Evolutionary conservation across 1,140 invertebrate species (phyloP), one percentile per base, ranked within the genome.

Genomic region (Antheraea mylitta): DNA sequence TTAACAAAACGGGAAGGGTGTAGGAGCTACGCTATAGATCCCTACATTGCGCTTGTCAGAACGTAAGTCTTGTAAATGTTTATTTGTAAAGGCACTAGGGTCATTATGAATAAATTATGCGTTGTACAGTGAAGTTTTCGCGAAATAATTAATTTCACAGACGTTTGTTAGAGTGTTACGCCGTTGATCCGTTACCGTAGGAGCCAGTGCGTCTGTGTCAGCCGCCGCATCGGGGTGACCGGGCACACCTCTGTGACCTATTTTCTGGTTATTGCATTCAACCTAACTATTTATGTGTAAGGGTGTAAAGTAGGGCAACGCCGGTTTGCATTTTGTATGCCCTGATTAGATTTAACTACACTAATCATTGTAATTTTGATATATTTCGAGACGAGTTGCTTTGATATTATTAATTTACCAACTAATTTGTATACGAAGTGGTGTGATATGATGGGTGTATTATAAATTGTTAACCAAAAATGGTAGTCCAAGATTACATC

Each of bases 241-340:
- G 85, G 85, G 87, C 86, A 89, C 87, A 90, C 87, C 89, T 91
- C 86, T 81, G 79, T 91, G 89, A 91, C 89, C 89, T 91, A 91
- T 91, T 89, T 91, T 90, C 89, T 89, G 85, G 85, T 84, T 91
- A 86, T 86, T 90, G 87, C 88, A 91, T 90, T 78, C 84, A 82
- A 87, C 79, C 81, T 90, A 86, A 75, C 87, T 91, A 91, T 89
- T 89, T 89, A 88, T 89, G 85, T 86, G 77, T 88, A 79, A 77
- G 87, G 85, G 81, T 87, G 81, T 80, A 82, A 89, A 84, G 72
- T 88, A 79, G 86, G 82, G 75, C 85, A 78, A 69, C 75, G 72
- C 77, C 81, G 80, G 81, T 82, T 80, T 86, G 79, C 79, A 82
- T 74, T 72, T 69, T 67, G 45, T 73, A 75, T 86, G 78, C 80